Evolutionary conservation across 2,888 invertebrate genomes (phyloP), one percentile per base, ranked within the genome.

Genomic region (Smittia sp.): DNA sequence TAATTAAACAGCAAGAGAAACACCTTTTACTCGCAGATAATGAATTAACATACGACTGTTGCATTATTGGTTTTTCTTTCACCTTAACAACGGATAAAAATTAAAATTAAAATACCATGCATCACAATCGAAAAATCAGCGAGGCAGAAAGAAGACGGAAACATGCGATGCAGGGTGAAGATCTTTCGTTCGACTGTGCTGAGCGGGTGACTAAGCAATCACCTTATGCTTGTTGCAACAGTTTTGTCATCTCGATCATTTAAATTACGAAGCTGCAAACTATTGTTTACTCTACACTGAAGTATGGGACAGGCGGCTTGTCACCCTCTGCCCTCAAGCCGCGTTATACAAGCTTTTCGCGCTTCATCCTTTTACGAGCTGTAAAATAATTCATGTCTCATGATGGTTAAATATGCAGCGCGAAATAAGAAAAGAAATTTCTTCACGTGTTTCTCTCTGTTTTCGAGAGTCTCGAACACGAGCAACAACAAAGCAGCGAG

Each of bases 301-400:
- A n/a, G n/a, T n/a, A n/a, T n/a, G n/a, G n/a, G n/a, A n/a, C n/a
- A n/a, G n/a, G n/a, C 9, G 32, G 32, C 32, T 32, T 32, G 32
- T 32, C 32, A 32, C 32, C 32, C 32, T 32, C 9, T 32, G 32
- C 4, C 32, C 32, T 32, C 32, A 32, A 32, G 32, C 9, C 32
- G 32, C n/a, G 15, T 58, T 58, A 66, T 38, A 32, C 18, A 66
- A 68, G 41, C 22, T 46, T 25, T 68, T 24, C n/a, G 39, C 27
- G 27, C 27, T 54, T 70, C 69, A 70, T 70, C 69, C 69, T 70
- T 70, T 70, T 70, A 70, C 69, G 69, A 70, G 69, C 69, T 70
- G 69, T 39, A 70, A 70, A 72, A 54, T 39, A 72, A 72, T 72
- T 69, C 68, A 27, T 69, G 68, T 69, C 20, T 18, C 39, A 39